Evolutionary conservation across 2,797 vertebrate species (phyloP).

Genomic region (Acrossocheilus fasciatus): DNA sequence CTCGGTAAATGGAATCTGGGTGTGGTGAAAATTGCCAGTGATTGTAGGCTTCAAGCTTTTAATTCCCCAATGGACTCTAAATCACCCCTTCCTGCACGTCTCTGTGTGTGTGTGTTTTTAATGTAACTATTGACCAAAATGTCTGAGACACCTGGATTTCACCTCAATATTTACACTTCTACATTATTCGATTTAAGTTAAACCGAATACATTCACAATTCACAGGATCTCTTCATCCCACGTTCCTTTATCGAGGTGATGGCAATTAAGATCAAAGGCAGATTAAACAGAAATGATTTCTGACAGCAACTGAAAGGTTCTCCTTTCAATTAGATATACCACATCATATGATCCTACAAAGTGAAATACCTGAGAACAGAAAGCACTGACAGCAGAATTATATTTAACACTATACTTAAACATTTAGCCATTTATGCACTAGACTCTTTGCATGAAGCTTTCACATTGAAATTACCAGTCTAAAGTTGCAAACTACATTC

Average conservation of each 20-base stretch:
- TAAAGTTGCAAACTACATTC: not conserved
- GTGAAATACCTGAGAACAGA: not conserved
- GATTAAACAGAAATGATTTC: constrained; percentile 73
- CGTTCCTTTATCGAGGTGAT: constrained; percentile 58
- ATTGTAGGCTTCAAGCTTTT: constrained; percentile 50
- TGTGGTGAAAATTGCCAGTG: constrained; percentile 35
- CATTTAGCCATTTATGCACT: not conserved
- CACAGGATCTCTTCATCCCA: constrained; percentile 52
- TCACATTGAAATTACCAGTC: not conserved
- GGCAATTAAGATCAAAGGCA: constrained; percentile 66
- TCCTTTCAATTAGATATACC: constrained; percentile 54
- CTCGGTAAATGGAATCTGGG: not conserved
- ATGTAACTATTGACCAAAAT: not conserved
- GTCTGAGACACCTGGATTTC: not conserved
- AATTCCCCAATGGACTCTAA: constrained; percentile 37
- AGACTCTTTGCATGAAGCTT: not conserved
- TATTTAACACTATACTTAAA: not conserved
- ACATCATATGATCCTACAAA: constrained; percentile 48
- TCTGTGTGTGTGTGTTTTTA: not conserved
- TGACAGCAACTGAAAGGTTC: constrained; percentile 65
- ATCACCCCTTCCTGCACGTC: constrained; percentile 38
- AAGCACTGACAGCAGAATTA: not conserved
- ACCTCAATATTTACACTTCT: not conserved
- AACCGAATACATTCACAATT: constrained; percentile 31
- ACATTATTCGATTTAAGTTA: constrained; percentile 2